Conservation (phyloP, 2,888 invertebrate genomes). For the Andrena flavipes region DNA sequence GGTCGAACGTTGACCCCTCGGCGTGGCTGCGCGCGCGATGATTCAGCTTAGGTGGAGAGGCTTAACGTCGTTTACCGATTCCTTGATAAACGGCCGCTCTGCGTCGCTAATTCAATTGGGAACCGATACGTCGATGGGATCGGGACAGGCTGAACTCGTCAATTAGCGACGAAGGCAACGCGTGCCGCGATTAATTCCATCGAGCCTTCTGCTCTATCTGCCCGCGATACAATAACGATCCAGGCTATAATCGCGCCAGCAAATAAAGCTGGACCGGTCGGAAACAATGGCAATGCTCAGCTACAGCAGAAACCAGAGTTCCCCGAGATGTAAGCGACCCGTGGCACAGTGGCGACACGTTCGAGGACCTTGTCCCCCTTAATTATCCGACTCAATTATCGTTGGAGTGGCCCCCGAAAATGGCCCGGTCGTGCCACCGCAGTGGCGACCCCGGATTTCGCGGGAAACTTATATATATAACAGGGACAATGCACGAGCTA, state of each 20-base stretch:
- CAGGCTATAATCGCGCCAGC: slow-evolving; percentile 23
- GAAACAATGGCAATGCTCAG: slow-evolving; percentile 48
- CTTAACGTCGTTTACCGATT: slow-evolving; percentile 26
- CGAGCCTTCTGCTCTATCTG: background rate
- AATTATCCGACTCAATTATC: slow-evolving; percentile 52
- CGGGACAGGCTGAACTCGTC: slow-evolving; percentile 39
- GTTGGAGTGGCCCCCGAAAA: slow-evolving; percentile 22
- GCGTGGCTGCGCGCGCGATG: slow-evolving; percentile 49
- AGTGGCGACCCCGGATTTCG: background rate
- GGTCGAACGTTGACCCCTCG: slow-evolving; percentile 57
- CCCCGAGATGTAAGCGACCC: slow-evolving; percentile 10
- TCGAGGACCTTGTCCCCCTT: slow-evolving; percentile 29
- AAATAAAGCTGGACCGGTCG: slow-evolving; percentile 61
- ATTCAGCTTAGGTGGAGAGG: slow-evolving; percentile 36
- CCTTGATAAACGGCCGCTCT: slow-evolving; percentile 46
- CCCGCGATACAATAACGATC: slow-evolving; percentile 24
- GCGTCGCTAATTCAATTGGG: slow-evolving; percentile 60
- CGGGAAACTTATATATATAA: slow-evolving; percentile 7
- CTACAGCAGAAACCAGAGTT: slow-evolving; percentile 54
- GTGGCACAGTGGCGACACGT: slow-evolving; percentile 23
- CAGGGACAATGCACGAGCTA: slow-evolving; percentile 22
- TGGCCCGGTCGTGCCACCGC: slow-evolving; percentile 28
- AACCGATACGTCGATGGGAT: slow-evolving; percentile 47
- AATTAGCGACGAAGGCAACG: slow-evolving; percentile 52
- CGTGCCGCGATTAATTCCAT: slow-evolving; percentile 55